phyloP scores from a whole-genome alignment of 2,113 vertebrate genomes.

The Forbesichthys agassizii region DNA sequence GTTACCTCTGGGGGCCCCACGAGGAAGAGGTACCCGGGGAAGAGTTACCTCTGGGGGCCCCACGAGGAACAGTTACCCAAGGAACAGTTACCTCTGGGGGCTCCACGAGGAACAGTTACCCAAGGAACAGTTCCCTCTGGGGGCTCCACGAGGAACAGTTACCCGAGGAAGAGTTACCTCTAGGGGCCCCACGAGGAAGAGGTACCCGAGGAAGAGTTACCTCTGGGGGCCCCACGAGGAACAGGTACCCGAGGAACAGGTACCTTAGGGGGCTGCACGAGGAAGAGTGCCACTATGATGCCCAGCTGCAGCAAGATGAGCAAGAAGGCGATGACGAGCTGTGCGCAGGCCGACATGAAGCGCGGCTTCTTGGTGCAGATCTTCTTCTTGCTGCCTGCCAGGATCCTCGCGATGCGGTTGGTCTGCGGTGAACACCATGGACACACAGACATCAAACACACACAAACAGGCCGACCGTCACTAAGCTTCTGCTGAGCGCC shows the following conservation, averaged over 20 bases:
- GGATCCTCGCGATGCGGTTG: constrained; percentile 95
- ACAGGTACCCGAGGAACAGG: no score
- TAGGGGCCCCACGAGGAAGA: no score
- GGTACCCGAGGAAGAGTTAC: no score
- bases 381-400: constrained; percentile 99
- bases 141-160: no score
- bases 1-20: constrained; percentile 86
- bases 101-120: no score
- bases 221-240: no score
- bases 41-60: no score
- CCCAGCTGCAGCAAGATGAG: constrained; percentile 94
- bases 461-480: constrained; percentile 1
- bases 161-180: no score
- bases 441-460: constrained; percentile 7
- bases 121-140: no score
- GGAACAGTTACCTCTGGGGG: no score
- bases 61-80: no score
- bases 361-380: constrained; percentile 98
- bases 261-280: constrained; percentile 89
- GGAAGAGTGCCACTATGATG: constrained; percentile 95
- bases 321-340: constrained; percentile 93
- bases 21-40: no score
- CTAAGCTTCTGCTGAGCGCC: background rate
- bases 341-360: constrained; percentile 98
- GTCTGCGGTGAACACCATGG: constrained; percentile 66